Evolutionary conservation across 2,113 vertebrate species (phyloP).

Genomic region (Nothocercus nigrocapillus): DNA sequence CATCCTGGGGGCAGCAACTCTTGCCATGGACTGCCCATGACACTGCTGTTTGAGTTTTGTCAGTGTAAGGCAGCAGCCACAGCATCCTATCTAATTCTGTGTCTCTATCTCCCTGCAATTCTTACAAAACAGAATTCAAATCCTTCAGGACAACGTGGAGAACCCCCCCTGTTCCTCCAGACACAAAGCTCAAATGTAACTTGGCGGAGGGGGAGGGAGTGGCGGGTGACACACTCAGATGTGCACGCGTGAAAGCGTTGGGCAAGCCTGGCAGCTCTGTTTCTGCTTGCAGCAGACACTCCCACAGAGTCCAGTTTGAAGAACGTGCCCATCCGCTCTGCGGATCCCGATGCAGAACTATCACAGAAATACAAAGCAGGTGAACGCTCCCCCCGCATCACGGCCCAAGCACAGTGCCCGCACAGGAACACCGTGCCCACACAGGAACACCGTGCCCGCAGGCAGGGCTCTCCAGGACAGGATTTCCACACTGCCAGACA

Average conservation of each 20-base stretch:
- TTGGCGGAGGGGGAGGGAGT: background rate
- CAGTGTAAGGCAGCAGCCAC: background rate
- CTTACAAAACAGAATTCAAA: background rate
- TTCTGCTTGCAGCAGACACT: background rate
- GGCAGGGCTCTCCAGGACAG: accelerated
- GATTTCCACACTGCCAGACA: background rate
- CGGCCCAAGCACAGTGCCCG: background rate
- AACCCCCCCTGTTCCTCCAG: background rate
- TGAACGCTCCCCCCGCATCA: accelerated
- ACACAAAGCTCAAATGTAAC: background rate
- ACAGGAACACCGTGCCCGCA: background rate
- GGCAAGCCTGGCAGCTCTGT: background rate
- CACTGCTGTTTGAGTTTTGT: accelerated
- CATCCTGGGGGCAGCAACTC: background rate
- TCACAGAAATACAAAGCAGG: background rate
- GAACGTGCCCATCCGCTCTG: background rate
- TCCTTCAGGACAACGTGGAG: background rate
- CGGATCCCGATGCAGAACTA: background rate
- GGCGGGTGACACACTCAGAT: background rate
- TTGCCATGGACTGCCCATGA: background rate
- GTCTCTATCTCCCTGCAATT: background rate
- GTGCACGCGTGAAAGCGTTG: background rate
- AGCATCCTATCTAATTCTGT: background rate
- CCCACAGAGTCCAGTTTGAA: background rate
- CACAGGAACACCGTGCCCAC: too few species aligned